phyloP scores from a whole-genome alignment of 2,797 vertebrate genomes.

The Tiaroga cobitis region DNA sequence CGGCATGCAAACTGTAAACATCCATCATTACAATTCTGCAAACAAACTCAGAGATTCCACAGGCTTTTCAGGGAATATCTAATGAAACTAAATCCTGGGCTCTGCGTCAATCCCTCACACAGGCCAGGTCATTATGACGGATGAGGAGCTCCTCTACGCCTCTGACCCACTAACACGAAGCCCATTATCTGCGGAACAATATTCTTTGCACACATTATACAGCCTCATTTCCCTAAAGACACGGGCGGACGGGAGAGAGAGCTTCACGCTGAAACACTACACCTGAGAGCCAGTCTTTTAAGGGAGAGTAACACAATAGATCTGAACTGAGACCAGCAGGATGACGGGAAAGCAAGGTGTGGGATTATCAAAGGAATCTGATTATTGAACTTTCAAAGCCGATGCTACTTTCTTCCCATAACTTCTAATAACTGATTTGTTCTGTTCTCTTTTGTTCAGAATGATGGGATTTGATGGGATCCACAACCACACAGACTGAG shows the following conservation, averaged over 20 bases:
- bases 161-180: conserved; percentile 68
- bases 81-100: conserved; percentile 70
- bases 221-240: conserved; percentile 58
- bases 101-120: conserved; percentile 66
- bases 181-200: conserved; percentile 63
- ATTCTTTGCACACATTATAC: conserved; percentile 66
- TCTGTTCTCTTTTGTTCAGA: conserved; percentile 25
- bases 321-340: conserved; percentile 58
- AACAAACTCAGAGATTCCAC: conserved; percentile 34
- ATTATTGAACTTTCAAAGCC: conserved; percentile 22
- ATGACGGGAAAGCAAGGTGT: conserved; percentile 63
- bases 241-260: conserved; percentile 28
- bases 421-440: conserved; percentile 53
- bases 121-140: conserved; percentile 70
- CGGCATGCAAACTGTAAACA: neutral
- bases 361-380: conserved; percentile 62
- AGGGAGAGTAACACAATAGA: conserved; percentile 74
- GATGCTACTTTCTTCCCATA: conserved; percentile 41
- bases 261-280: conserved; percentile 69
- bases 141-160: conserved; percentile 75
- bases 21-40: conserved; percentile 35
- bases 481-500: conserved; percentile 67
- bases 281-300: conserved; percentile 71
- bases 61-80: conserved; percentile 68
- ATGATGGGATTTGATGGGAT: conserved; percentile 33